Conservation (phyloP, 2,888 invertebrate genomes). For the Plagiodera versicolora region DNA sequence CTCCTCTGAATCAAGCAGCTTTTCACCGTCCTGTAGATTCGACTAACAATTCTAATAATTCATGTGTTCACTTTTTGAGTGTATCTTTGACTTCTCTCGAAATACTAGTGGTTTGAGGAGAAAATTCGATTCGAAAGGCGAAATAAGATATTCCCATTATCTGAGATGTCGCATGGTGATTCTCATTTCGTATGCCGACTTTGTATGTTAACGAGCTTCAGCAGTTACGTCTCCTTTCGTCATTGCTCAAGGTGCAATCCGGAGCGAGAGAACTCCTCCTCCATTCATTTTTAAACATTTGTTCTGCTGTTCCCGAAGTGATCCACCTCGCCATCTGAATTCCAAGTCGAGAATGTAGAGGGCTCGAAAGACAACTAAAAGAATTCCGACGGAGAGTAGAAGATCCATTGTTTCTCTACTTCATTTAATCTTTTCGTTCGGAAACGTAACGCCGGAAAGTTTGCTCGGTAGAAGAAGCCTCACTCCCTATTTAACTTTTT, state of each 20-base stretch:
- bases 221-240: neutral
- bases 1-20: too few species aligned
- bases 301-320: neutral
- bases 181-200: neutral
- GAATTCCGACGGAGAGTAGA: constrained; percentile 26
- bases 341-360: constrained; percentile 6
- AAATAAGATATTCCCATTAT: neutral
- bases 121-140: neutral
- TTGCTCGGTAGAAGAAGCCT: constrained; percentile 18
- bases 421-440: constrained; percentile 42
- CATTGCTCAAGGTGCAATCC: neutral
- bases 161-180: neutral
- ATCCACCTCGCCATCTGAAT: constrained; percentile 5
- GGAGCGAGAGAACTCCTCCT: too few species aligned
- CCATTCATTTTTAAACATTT: neutral
- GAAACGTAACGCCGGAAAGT: constrained; percentile 37
- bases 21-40: too few species aligned
- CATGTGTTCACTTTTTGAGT: too few species aligned
- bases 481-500: neutral
- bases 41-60: too few species aligned
- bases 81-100: too few species aligned
- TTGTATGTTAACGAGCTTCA: neutral
- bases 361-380: constrained; percentile 7
- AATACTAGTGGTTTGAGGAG: neutral
- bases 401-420: constrained; percentile 43